Evolutionary conservation across 92 coral and sea anemone genomes (phyloP).

Genomic region (Chrysogorgia sp.): DNA sequence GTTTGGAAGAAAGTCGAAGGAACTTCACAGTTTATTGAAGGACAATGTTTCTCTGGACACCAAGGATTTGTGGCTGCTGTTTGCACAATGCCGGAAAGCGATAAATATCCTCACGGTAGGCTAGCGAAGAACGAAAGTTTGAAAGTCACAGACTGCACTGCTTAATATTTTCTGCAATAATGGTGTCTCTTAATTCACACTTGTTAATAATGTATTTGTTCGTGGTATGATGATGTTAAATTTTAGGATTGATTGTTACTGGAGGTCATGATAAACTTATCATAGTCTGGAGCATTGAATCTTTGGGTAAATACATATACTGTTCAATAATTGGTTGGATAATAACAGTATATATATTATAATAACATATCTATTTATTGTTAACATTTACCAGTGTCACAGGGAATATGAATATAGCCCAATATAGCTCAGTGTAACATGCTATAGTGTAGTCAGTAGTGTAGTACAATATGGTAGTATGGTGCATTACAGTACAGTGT

Average conservation of each 20-base stretch:
- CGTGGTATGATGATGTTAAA: neutral
- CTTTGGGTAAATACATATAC: constrained; percentile 90
- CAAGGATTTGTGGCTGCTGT: constrained; percentile 91
- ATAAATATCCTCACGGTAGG: constrained; percentile 86
- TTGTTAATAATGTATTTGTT: no score
- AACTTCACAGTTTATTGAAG: constrained; percentile 71
- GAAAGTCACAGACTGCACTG: neutral
- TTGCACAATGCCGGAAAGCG: constrained; percentile 81
- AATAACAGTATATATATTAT: no score
- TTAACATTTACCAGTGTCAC: no score
- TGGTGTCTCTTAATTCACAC: neutral
- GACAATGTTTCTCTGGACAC: constrained; percentile 92
- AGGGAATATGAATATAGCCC: no score
- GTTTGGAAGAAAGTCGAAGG: constrained; percentile 75
- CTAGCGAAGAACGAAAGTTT: neutral
- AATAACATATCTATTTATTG: no score
- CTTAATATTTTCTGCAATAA: neutral
- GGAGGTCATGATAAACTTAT: constrained; percentile 96
- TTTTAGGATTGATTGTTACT: constrained; percentile 82
- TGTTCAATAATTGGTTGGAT: no score
- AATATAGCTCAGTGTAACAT: no score
- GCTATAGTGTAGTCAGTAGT: no score
- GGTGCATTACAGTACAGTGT: neutral
- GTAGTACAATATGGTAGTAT: neutral
- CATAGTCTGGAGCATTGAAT: constrained; percentile 86